A percentile compares a stretch with the other conserved stretches of the same genome.
Conservation (phyloP, 2,888 invertebrate genomes). For the Euproctis similis region DNA sequence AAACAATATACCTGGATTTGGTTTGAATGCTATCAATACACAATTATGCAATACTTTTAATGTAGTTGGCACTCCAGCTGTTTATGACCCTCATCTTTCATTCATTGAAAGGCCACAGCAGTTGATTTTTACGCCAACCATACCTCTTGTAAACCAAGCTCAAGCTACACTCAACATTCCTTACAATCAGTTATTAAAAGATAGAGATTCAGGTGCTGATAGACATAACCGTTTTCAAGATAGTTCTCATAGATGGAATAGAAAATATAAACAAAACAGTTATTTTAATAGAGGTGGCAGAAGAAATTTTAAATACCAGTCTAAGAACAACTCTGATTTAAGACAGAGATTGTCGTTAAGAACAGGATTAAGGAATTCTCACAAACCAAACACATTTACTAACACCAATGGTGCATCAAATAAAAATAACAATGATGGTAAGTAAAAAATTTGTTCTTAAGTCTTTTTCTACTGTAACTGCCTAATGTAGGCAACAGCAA, state of each 20-base stretch:
- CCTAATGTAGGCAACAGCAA: too few species aligned
- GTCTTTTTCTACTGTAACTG: too few species aligned
- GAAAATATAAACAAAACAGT: background rate
- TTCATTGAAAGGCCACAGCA: conserved; percentile 12
- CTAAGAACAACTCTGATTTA: conserved; percentile 20
- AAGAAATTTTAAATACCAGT: background rate
- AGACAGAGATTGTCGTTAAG: conserved; percentile 25
- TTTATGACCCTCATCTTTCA: conserved; percentile 29
- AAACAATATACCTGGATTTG: conserved; percentile 5
- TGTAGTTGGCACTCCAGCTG: conserved; percentile 6
- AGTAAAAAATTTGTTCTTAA: too few species aligned
- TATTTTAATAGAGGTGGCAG: background rate
- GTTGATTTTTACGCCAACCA: conserved; percentile 11
- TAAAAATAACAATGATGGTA: too few species aligned
- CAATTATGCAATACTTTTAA: conserved; percentile 10
- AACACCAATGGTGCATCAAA: background rate
- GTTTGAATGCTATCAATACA: conserved; percentile 9
- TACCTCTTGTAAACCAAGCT: conserved; percentile 16
- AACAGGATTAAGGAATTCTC: conserved; percentile 8
- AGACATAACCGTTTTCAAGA: conserved; percentile 1
- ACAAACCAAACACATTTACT: conserved; percentile 7
- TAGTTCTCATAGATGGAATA: background rate
- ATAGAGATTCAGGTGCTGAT: background rate
- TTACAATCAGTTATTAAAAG: conserved; percentile 3
- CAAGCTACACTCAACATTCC: conserved; percentile 10